Percentiles rank a stretch among this genome's conserved stretches.
Evolutionary conservation across 1,140 invertebrate species (phyloP).

Genomic region (Holotrichia oblita): DNA sequence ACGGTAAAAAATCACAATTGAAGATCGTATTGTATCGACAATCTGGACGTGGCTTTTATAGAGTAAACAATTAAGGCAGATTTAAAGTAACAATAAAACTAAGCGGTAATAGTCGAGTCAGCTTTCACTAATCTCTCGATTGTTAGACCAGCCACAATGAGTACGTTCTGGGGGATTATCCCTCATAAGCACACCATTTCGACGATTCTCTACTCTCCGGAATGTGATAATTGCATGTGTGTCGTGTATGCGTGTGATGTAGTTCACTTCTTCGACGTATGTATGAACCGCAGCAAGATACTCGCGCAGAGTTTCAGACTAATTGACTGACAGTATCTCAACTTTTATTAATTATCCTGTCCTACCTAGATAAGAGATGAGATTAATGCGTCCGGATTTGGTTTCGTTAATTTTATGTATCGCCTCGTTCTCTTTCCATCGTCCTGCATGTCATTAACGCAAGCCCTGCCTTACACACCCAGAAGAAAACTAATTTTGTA

Average conservation of each 20-base stretch:
- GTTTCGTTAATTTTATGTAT: constrained; percentile 44
- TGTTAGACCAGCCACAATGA: constrained; percentile 45
- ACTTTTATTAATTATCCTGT: constrained; percentile 49
- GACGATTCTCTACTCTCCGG: constrained; percentile 43
- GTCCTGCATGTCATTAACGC: constrained; percentile 35
- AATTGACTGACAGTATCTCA: constrained; percentile 48
- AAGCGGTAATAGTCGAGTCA: constrained; percentile 44
- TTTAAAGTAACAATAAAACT: constrained; percentile 31
- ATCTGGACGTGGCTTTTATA: background rate
- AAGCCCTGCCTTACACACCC: constrained; percentile 7
- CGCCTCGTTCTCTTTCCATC: constrained; percentile 9
- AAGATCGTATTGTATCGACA: background rate
- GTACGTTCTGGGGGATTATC: constrained; percentile 43
- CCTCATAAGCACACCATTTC: constrained; percentile 44
- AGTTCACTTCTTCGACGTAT: constrained; percentile 37
- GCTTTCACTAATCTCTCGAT: constrained; percentile 45
- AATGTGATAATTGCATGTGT: constrained; percentile 47
- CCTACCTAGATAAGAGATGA: constrained; percentile 46
- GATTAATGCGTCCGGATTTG: constrained; percentile 46
- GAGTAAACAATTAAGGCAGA: constrained; percentile 27
- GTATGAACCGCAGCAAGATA: constrained; percentile 21
- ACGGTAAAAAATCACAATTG: background rate
- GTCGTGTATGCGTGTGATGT: background rate
- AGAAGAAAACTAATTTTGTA: background rate
- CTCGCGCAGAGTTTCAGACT: constrained; percentile 40